Conservation (phyloP, 2,113 vertebrate species). For the Dasyprocta punctata region DNA sequence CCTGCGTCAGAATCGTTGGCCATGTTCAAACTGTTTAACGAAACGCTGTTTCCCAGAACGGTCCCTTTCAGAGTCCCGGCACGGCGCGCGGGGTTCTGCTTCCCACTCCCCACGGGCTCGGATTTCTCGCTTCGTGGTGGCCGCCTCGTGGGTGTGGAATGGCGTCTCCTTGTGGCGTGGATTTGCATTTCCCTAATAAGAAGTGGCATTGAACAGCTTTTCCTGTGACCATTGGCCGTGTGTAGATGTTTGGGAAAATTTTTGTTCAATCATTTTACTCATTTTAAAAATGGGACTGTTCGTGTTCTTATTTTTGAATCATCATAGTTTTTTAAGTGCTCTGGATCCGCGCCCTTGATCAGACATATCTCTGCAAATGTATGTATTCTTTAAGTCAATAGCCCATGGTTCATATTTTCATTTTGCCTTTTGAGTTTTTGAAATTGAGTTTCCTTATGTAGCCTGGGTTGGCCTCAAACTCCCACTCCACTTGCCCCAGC, state of each 20-base stretch:
- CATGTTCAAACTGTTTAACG: no score
- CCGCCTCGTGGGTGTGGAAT: accelerated
- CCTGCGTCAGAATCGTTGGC: background rate
- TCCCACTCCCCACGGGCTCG: accelerated
- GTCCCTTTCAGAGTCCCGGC: accelerated
- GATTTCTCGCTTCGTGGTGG: accelerated
- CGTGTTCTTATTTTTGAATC: background rate
- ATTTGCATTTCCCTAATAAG: background rate
- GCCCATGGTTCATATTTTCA: background rate
- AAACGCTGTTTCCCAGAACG: background rate
- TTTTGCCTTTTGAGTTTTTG: background rate
- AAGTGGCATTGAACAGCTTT: accelerated
- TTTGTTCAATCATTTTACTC: background rate
- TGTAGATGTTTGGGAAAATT: background rate
- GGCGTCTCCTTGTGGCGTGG: accelerated
- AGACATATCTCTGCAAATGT: background rate
- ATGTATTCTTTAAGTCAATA: background rate
- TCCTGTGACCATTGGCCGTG: accelerated
- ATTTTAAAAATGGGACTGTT: background rate
- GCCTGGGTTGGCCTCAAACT: background rate
- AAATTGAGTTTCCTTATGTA: background rate
- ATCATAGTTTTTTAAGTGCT: background rate
- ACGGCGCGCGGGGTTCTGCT: accelerated
- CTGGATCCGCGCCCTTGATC: background rate
- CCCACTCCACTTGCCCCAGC: background rate